These are phyloP conservation scores for Microplitis mediator DNA, from an alignment of 1,140 invertebrate genomes.

Conservation along the genomic window DNA sequence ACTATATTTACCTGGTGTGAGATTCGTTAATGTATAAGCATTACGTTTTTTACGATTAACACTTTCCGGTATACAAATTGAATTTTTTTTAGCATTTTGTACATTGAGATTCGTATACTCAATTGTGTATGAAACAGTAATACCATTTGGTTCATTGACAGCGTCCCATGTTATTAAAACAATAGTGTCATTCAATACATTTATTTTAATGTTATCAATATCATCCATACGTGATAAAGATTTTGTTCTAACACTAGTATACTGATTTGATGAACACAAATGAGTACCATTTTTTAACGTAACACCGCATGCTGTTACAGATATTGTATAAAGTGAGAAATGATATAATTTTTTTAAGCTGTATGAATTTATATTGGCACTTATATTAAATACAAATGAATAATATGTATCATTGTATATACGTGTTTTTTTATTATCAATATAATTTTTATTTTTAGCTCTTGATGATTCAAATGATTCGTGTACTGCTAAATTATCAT, in stretches of 20 bases:
- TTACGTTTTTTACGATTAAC: background rate
- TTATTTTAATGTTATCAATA: constrained; percentile 42
- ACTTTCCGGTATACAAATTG: constrained; percentile 36
- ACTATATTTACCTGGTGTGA: constrained; percentile 71
- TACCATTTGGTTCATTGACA: constrained; percentile 68
- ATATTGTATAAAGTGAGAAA: constrained; percentile 61
- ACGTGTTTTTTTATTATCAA: constrained; percentile 25
- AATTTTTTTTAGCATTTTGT: constrained; percentile 43
- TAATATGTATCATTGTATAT: constrained; percentile 30
- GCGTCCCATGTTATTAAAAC: constrained; percentile 65
- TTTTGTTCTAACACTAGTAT: constrained; percentile 49
- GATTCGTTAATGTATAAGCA: constrained; percentile 38
- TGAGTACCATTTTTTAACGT: constrained; percentile 35
- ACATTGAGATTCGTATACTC: constrained; percentile 60
- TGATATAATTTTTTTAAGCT: constrained; percentile 55
- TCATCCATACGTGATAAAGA: constrained; percentile 49
- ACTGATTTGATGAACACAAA: constrained; percentile 48
- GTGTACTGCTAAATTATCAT: background rate
- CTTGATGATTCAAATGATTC: background rate
- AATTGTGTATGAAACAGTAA: constrained; percentile 68
- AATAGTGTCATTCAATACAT: constrained; percentile 43
- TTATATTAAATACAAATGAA: constrained; percentile 42
- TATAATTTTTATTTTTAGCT: background rate
- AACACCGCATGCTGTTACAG: constrained; percentile 61
- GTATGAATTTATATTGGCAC: constrained; percentile 37